Evolutionary conservation across 1,140 invertebrate species (phyloP).

Genomic region (Oedothorax gibbosus): DNA sequence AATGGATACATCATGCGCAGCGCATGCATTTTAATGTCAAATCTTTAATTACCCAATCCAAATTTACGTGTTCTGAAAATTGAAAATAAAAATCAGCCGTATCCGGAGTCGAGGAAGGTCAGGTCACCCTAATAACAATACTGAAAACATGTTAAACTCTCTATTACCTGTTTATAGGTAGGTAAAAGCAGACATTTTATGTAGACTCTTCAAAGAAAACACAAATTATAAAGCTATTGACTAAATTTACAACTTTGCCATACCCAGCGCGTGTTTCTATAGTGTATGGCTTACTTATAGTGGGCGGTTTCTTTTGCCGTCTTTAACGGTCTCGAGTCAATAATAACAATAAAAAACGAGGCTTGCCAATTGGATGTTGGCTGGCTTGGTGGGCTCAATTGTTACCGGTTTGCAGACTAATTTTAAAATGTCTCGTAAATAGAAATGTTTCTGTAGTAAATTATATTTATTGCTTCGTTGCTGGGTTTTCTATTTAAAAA

Average conservation of each 20-base stretch:
- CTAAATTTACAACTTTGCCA: slow-evolving; percentile 5
- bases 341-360: slow-evolving; percentile 14
- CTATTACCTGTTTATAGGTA: slow-evolving; percentile 27
- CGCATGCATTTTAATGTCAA: too few relatives aligned
- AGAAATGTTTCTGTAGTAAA: slow-evolving; percentile 41
- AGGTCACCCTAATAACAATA: not conserved
- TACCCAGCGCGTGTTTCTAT: slow-evolving; percentile 3
- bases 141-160: not conserved
- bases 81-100: too few relatives aligned
- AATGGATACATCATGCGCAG: too few relatives aligned
- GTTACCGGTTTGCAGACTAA: not conserved
- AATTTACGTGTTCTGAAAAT: too few relatives aligned
- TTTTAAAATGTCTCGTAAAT: slow-evolving; percentile 51
- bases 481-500: not conserved
- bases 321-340: slow-evolving; percentile 18
- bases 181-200: slow-evolving; percentile 13
- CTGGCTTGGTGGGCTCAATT: slow-evolving; percentile 5
- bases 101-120: slow-evolving; percentile 25
- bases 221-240: too few relatives aligned
- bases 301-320: slow-evolving; percentile 41
- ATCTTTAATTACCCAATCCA: too few relatives aligned
- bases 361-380: slow-evolving; percentile 24
- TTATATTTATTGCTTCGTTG: slow-evolving; percentile 25
- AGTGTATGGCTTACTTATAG: not conserved
- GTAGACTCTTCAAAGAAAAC: not conserved